These are phyloP conservation scores for Gymnoscopelus braueri DNA, from an alignment of 2,797 vertebrate species.

Conservation along the genomic window DNA sequence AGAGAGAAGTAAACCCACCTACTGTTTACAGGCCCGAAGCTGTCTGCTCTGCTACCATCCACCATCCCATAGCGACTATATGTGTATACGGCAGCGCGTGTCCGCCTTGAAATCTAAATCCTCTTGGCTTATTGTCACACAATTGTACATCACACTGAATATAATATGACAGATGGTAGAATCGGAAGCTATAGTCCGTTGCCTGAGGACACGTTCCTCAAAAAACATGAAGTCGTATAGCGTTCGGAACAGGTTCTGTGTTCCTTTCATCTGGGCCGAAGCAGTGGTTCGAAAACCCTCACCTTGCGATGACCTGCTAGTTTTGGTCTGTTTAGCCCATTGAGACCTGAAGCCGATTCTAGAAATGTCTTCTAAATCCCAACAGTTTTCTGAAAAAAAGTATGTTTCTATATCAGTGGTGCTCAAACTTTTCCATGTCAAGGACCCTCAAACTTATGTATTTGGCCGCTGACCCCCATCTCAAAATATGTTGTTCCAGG, in stretches of 20 bases:
- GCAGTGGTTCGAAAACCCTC: slow-evolving; percentile 27
- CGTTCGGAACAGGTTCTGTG: slow-evolving; percentile 26
- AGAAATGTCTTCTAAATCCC: no score
- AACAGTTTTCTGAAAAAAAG: no score
- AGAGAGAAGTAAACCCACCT: slow-evolving; percentile 86
- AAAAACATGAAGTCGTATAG: slow-evolving; percentile 40
- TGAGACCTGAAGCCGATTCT: no score
- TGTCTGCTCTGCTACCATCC: slow-evolving; percentile 73
- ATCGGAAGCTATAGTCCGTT: slow-evolving; percentile 37
- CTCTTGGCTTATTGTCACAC: slow-evolving; percentile 64
- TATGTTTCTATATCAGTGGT: no score
- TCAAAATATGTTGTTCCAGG: no score
- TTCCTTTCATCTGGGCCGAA: slow-evolving; percentile 24
- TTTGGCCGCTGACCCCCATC: no score
- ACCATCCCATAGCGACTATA: slow-evolving; percentile 61
- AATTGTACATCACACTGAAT: slow-evolving; percentile 56
- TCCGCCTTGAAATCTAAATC: slow-evolving; percentile 60
- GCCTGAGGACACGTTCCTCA: slow-evolving; percentile 51
- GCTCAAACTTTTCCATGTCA: no score
- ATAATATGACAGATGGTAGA: slow-evolving; percentile 57
- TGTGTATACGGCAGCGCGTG: slow-evolving; percentile 64
- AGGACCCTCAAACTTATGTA: no score
- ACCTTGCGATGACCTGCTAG: slow-evolving; percentile 31
- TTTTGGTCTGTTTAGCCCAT: slow-evolving; percentile 28
- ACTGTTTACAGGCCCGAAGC: slow-evolving; percentile 83